Percentiles rank a stretch among this genome's conserved stretches.
Evolutionary conservation across 2,113 vertebrate species (phyloP).

Genomic region (Mus musculus): GRCm39 chr4:138914001-138914500

Average conservation of each 20-base stretch:
- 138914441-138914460: not conserved
- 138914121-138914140: not conserved
- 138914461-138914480: not conserved
- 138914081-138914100: not conserved
- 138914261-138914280: not conserved
- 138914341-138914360: not conserved
- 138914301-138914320: not conserved
- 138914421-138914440: not conserved
- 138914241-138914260: not conserved
- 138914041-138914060: not conserved
- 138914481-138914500: not conserved
- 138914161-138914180: not conserved
- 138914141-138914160: not conserved
- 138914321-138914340: slow-evolving; percentile 11
- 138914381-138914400: not conserved
- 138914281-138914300: not conserved
- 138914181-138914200: not conserved
- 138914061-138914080: no score
- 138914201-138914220: not conserved
- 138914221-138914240: not conserved
- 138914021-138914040: no score
- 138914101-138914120: not conserved
- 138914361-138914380: not conserved
- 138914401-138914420: not conserved
- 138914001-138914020: no score